Evolutionary conservation across 1,140 invertebrate genomes (phyloP), one percentile per base, ranked within the genome.

Genomic region (Drosophila ananassae): DNA sequence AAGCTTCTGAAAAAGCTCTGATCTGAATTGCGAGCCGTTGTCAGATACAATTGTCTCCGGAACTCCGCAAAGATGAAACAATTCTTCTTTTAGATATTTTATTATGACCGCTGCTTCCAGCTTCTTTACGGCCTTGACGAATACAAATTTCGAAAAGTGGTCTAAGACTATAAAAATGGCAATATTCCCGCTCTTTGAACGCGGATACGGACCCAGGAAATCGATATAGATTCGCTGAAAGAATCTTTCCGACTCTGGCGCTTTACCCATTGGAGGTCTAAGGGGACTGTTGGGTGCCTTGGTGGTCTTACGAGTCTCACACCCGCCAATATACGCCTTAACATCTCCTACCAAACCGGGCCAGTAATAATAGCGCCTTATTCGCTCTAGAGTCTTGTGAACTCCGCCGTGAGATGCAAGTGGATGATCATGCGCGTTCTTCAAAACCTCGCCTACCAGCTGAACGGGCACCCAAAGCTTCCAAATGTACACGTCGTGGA

Each of bases 141-240:
- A 72, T 2, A 53, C 24, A 56, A 73, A 67, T 39, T 77, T 62
- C 1, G 17, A 12, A 21, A 22, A 67, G 21, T 77, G 60, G 34
- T 73, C 61, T 12, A 67, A 22, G 1, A 61, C 56, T 7, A 77
- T 48, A 55, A 73, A 76, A 46, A 67, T 61, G 0, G 37, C 41
- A 17, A 55, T 30, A 28, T 72, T 55, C 2, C 73, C 73, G n/a
- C 21, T 34, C 2, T 34, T 21, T 21, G 52, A 53, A 2, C 74
- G 47, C 8, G 74, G 58, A 59, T 67, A 73, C 0, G 61, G 52
- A 0, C 58, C 68, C 2, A 67, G 10, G 21, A 77, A 77, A 37
- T 76, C 73, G 2, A 72, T 17, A 22, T 54, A 77, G 2, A 74
- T 9, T 22, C 51, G 55, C 37, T 77, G 75, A 22, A 74, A 67